Evolutionary conservation across 2,888 invertebrate genomes (phyloP).

Genomic region (Clepsis dumicolana): DNA sequence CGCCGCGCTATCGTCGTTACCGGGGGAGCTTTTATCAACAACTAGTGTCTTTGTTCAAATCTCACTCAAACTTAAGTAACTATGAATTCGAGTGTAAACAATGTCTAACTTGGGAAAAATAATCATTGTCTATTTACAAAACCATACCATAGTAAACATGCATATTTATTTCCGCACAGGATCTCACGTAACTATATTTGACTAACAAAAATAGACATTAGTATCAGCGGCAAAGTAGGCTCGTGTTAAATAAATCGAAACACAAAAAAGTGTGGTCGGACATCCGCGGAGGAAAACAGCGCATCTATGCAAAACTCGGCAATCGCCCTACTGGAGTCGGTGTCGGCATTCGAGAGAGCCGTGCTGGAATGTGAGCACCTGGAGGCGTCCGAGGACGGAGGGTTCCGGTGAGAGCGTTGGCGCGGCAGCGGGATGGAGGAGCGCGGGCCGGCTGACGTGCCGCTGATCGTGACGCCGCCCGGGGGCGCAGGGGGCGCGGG

Average conservation of each 20-base stretch:
- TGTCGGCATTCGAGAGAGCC: slow-evolving; percentile 77
- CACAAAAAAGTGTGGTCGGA: slow-evolving; percentile 33
- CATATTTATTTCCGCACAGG: background rate
- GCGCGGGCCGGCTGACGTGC: slow-evolving; percentile 83
- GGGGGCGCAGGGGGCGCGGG: slow-evolving; percentile 61
- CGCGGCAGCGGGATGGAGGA: slow-evolving; percentile 86
- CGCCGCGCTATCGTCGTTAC: background rate
- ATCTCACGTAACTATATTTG: background rate
- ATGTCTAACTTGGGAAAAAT: background rate
- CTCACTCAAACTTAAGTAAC: background rate
- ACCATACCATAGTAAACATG: slow-evolving; percentile 73
- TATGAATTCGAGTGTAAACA: background rate
- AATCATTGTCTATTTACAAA: slow-evolving; percentile 49
- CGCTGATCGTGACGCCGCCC: slow-evolving; percentile 79
- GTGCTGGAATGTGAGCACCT: slow-evolving; percentile 83
- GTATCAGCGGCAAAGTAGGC: background rate
- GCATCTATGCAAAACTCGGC: slow-evolving; percentile 85
- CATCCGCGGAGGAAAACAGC: slow-evolving; percentile 60
- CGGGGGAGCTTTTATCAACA: background rate
- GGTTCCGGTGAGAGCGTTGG: slow-evolving; percentile 85
- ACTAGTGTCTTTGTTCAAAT: background rate
- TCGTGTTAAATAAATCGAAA: background rate
- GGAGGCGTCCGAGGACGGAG: slow-evolving; percentile 78
- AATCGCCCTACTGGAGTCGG: slow-evolving; percentile 79
- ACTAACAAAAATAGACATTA: background rate